A percentile compares a stretch with the other conserved stretches of the same genome.
Conservation (phyloP, 2,888 invertebrate genomes). For the Tinea semifulvella region DNA sequence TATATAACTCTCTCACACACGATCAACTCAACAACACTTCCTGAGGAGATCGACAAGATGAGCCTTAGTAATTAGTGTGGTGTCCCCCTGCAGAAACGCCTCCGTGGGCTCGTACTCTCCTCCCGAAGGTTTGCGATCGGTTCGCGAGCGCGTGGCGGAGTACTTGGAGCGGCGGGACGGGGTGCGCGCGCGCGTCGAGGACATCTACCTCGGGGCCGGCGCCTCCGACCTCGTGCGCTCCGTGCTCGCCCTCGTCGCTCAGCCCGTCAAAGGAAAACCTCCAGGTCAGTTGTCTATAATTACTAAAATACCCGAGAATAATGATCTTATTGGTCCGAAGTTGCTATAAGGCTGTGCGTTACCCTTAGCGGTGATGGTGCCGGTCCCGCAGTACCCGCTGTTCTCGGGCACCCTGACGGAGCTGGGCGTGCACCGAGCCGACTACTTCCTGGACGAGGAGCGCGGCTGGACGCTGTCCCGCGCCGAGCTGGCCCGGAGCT, state of each 20-base stretch:
- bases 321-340: too few species aligned
- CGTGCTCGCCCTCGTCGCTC: slow-evolving; percentile 77
- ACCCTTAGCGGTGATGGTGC: slow-evolving; percentile 91
- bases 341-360: too few species aligned
- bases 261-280: slow-evolving; percentile 59
- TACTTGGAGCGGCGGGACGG: slow-evolving; percentile 90
- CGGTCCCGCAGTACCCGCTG: slow-evolving; percentile 98
- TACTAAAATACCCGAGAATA: too few species aligned
- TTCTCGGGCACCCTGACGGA: slow-evolving; percentile 96
- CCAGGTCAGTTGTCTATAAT: slow-evolving; percentile 54
- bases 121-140: slow-evolving; percentile 88
- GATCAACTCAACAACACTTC: too few species aligned
- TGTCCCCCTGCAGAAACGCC: slow-evolving; percentile 67
- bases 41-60: too few species aligned
- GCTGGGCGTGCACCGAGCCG: slow-evolving; percentile 84
- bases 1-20: too few species aligned
- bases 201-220: slow-evolving; percentile 86
- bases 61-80: too few species aligned
- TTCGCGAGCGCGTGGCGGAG: slow-evolving; percentile 85
- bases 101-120: slow-evolving; percentile 93
- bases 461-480: slow-evolving; percentile 85
- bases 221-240: slow-evolving; percentile 96
- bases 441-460: slow-evolving; percentile 92
- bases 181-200: slow-evolving; percentile 74
- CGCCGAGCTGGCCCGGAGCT: too few species aligned